Evolutionary conservation across 2,888 invertebrate species (phyloP).

Genomic region (Xiphydria camelus): DNA sequence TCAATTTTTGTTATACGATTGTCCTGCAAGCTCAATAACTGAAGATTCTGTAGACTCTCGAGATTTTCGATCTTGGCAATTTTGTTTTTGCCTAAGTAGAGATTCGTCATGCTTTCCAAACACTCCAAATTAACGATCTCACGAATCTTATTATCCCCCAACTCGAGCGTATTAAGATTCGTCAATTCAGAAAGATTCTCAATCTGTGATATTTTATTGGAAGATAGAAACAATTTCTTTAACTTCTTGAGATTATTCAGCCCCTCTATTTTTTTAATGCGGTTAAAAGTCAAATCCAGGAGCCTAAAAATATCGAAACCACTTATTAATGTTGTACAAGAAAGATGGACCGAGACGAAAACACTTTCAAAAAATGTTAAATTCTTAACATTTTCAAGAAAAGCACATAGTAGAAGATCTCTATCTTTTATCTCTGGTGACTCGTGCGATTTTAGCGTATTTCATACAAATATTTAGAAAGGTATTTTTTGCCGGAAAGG

Average conservation of each 20-base stretch:
- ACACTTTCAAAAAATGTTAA: no score
- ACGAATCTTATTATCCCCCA: constrained; percentile 94
- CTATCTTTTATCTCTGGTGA: no score
- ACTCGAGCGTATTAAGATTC: constrained; percentile 81
- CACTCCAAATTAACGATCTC: constrained; percentile 85
- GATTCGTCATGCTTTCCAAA: constrained; percentile 72
- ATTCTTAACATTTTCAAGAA: no score
- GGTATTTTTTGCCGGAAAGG: not conserved
- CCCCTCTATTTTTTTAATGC: constrained; percentile 84
- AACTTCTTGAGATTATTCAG: constrained; percentile 75
- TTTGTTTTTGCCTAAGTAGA: constrained; percentile 95
- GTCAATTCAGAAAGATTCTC: constrained; percentile 83
- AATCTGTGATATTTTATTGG: constrained; percentile 86
- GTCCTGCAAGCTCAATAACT: constrained; percentile 85
- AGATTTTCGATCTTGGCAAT: constrained; percentile 85
- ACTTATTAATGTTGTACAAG: constrained; percentile 3
- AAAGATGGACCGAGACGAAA: no score
- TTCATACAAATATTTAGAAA: not conserved
- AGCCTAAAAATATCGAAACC: constrained; percentile 64
- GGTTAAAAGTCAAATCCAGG: constrained; percentile 94
- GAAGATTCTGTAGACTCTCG: constrained; percentile 71
- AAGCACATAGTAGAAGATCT: no score
- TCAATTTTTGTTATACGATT: constrained; percentile 89
- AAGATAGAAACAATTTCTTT: constrained; percentile 83
- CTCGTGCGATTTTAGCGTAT: no score